Evolutionary conservation across 2,888 invertebrate species (phyloP).

Genomic region (Galeopsomyia nigrocyanea): DNA sequence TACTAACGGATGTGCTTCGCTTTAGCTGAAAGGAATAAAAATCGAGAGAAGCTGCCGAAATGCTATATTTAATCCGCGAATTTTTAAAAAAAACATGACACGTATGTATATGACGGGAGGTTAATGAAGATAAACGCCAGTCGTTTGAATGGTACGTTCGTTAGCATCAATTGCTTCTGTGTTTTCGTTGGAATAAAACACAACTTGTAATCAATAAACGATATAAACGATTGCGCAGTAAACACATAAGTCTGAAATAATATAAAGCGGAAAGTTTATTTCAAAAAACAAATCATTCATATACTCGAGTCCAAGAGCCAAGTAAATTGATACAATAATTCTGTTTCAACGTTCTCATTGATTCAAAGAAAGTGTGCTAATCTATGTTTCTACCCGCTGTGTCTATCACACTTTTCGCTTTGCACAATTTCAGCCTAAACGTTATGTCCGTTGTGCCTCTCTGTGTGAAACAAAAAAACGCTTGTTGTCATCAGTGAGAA

Average conservation of each 20-base stretch:
- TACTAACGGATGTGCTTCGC: conserved; percentile 39
- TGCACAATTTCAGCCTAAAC: conserved; percentile 15
- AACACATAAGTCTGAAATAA: conserved; percentile 23
- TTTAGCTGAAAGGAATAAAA: conserved; percentile 37
- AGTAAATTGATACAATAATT: too few relatives aligned
- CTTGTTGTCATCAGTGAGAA: conserved; percentile 47
- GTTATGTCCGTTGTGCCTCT: conserved; percentile 50
- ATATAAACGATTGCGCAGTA: conserved; percentile 44
- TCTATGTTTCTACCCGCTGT: too few relatives aligned
- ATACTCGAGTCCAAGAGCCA: too few relatives aligned
- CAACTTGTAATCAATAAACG: conserved; percentile 39
- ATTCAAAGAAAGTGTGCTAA: too few relatives aligned
- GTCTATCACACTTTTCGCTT: too few relatives aligned
- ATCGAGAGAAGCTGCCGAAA: conserved; percentile 32
- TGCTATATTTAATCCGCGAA: conserved; percentile 35
- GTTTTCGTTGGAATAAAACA: conserved; percentile 42
- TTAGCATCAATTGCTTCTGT: conserved; percentile 46
- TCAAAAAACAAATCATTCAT: too few relatives aligned
- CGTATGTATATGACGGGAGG: conserved; percentile 35
- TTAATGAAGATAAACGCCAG: conserved; percentile 39
- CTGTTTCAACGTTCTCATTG: too few relatives aligned
- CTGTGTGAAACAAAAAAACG: conserved; percentile 46
- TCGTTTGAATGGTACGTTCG: conserved; percentile 45
- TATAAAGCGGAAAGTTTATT: too few relatives aligned
- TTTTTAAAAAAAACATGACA: conserved; percentile 45